These are phyloP conservation scores for Masticophis lateralis DNA, from an alignment of 2,797 vertebrate genomes.

Conservation along the genomic window DNA sequence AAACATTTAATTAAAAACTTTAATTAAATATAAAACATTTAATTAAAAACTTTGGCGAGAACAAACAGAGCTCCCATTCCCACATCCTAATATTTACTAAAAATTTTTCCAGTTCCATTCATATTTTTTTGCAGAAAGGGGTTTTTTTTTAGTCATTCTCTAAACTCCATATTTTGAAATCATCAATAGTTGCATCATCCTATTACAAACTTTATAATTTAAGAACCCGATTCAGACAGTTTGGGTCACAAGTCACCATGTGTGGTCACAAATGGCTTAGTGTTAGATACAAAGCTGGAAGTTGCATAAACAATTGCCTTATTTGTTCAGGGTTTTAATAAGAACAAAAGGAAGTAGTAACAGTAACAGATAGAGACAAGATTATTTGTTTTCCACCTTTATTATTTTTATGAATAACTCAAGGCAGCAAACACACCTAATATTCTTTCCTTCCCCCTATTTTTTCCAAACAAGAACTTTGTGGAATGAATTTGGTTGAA, in stretches of 20 bases:
- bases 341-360: not conserved
- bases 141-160: not conserved
- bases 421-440: not conserved
- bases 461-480: not conserved
- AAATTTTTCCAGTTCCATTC: not conserved
- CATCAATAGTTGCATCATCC: not conserved
- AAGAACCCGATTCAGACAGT: not conserved
- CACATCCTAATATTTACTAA: not conserved
- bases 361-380: not conserved
- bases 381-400: not conserved
- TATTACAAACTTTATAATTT: not conserved
- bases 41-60: not conserved
- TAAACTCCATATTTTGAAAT: not conserved
- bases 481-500: not conserved
- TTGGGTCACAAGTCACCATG: not conserved
- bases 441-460: not conserved
- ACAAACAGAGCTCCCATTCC: not conserved
- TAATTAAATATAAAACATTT: not conserved
- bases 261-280: not conserved
- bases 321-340: not conserved
- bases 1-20: not conserved
- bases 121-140: not conserved
- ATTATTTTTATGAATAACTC: not conserved
- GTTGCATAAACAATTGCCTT: not conserved
- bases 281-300: not conserved